Evolutionary conservation across 2,797 vertebrate genomes (phyloP).

Genomic region (Danionella dracula): DNA sequence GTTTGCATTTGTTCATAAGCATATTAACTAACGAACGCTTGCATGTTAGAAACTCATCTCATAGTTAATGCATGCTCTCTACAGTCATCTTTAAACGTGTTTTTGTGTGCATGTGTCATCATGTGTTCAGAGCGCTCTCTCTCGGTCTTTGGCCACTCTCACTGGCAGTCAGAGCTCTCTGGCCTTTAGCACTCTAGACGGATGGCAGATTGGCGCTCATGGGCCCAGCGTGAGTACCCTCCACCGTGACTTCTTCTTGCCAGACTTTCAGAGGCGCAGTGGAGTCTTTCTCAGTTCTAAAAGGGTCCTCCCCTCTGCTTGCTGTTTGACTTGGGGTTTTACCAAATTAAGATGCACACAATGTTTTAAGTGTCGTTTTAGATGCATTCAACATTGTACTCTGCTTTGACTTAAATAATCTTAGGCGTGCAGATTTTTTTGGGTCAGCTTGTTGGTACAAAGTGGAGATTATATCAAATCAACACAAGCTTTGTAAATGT

Average conservation of each 20-base stretch:
- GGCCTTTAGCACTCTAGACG: conserved; percentile 85
- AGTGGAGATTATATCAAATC: no score
- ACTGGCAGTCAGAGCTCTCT: conserved; percentile 93
- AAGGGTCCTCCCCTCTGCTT: conserved; percentile 41
- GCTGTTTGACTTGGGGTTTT: not conserved
- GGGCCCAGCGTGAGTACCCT: conserved; percentile 88
- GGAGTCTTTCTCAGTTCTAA: conserved; percentile 39
- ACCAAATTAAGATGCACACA: not conserved
- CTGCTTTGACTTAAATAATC: no score
- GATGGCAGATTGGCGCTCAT: conserved; percentile 83
- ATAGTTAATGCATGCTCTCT: conserved; percentile 77
- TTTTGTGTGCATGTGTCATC: conserved; percentile 37
- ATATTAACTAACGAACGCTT: conserved; percentile 9
- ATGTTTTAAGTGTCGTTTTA: no score
- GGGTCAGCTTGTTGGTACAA: no score
- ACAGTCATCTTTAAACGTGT: conserved; percentile 75
- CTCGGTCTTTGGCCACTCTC: conserved; percentile 85
- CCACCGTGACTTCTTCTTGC: not conserved
- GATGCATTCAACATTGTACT: no score
- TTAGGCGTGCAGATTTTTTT: no score
- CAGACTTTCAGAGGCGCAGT: conserved; percentile 6
- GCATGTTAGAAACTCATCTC: conserved; percentile 63
- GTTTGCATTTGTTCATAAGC: conserved; percentile 28
- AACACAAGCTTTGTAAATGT: no score
- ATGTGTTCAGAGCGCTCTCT: conserved; percentile 85